phyloP scores from a whole-genome alignment of 2,113 vertebrate genomes.

The Elachura formosa region DNA sequence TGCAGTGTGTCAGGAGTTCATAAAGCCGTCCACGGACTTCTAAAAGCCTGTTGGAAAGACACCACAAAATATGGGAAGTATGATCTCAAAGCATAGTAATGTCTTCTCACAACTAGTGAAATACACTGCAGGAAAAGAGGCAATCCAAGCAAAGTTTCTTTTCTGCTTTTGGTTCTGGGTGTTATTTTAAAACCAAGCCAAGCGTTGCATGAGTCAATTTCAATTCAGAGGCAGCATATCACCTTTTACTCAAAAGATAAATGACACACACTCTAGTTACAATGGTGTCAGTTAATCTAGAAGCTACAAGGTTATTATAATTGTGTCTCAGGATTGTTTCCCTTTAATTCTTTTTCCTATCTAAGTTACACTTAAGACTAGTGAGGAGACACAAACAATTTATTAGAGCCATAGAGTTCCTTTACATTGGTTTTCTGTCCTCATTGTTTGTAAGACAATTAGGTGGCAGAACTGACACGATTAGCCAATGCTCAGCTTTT shows the following conservation, averaged over 20 bases:
- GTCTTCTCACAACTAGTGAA: background rate
- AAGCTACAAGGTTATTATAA: background rate
- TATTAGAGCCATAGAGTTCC: background rate
- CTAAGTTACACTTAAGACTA: background rate
- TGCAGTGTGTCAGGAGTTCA: slow-evolving; percentile 95
- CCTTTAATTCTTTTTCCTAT: background rate
- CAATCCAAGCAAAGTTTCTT: background rate
- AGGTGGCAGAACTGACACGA: background rate
- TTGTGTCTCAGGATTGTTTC: background rate
- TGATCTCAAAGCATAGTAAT: background rate
- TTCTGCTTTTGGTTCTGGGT: background rate
- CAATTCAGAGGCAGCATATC: background rate
- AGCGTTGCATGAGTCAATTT: background rate
- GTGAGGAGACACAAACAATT: background rate
- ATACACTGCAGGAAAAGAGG: background rate
- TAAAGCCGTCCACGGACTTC: slow-evolving; percentile 93
- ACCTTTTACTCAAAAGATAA: background rate
- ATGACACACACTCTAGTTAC: background rate
- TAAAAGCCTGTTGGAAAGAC: slow-evolving; percentile 79
- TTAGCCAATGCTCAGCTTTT: background rate
- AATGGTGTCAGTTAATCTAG: background rate
- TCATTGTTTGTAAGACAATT: background rate
- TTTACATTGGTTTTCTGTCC: background rate
- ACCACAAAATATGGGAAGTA: background rate
- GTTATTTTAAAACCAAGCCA: background rate